Evolutionary conservation across 2,888 invertebrate genomes (phyloP).

Genomic region (Noctua comes): DNA sequence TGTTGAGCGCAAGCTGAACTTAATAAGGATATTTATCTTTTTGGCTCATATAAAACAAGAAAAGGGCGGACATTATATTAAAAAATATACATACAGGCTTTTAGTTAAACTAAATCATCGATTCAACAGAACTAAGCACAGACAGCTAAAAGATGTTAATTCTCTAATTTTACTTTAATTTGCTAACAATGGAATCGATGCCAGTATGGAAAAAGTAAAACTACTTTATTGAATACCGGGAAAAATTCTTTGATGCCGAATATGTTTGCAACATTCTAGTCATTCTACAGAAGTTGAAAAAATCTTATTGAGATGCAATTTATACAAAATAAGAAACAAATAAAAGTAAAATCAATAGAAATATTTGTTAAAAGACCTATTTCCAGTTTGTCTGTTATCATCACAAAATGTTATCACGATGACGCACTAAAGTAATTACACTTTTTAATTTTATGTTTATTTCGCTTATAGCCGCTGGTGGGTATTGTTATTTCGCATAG

Average conservation of each 20-base stretch:
- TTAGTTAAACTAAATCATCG: neutral
- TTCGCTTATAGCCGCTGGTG: conserved; percentile 24
- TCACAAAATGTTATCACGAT: conserved; percentile 40
- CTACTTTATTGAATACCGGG: neutral
- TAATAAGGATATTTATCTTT: neutral
- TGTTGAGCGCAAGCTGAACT: neutral
- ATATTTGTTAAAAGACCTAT: conserved; percentile 19
- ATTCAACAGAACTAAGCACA: neutral
- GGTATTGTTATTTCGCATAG: conserved; percentile 22
- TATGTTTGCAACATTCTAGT: conserved; percentile 4
- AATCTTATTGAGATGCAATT: conserved; percentile 16
- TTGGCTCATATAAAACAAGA: neutral
- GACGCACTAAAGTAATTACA: conserved; percentile 25
- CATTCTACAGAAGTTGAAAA: neutral
- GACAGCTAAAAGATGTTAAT: neutral
- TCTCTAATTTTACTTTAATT: neutral
- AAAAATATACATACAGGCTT: neutral
- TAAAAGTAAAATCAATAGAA: neutral
- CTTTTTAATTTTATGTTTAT: conserved; percentile 31
- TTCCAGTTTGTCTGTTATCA: conserved; percentile 31
- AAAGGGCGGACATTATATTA: neutral
- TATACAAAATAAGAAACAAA: neutral
- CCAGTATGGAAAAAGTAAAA: neutral
- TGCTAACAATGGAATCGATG: neutral
- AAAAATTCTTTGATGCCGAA: neutral